Evolutionary conservation across 2,113 vertebrate species (phyloP).

Genomic region (Epinephelus lanceolatus): DNA sequence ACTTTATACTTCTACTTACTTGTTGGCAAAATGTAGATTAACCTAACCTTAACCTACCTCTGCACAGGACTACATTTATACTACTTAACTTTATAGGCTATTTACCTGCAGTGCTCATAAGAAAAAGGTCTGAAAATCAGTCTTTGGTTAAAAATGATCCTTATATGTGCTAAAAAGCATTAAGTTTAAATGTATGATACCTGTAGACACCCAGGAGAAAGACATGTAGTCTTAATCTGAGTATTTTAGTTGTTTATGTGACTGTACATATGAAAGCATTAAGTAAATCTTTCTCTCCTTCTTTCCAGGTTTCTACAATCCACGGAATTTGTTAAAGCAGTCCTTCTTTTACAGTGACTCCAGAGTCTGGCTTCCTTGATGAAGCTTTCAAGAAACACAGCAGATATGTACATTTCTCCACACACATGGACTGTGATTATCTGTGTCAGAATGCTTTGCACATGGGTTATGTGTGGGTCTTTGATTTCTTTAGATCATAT

Average conservation of each 20-base stretch:
- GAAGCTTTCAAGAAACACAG: slow-evolving; percentile 32
- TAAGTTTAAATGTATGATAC: too few species aligned
- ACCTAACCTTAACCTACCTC: too few species aligned
- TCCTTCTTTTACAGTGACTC: slow-evolving; percentile 83
- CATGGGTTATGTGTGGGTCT: neutral
- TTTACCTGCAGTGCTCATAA: too few species aligned
- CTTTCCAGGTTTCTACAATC: slow-evolving; percentile 81
- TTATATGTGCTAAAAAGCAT: too few species aligned
- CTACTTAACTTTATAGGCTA: too few species aligned
- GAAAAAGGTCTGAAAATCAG: too few species aligned
- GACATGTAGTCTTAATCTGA: neutral
- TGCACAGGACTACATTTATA: too few species aligned
- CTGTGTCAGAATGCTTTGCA: neutral
- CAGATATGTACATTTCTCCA: slow-evolving; percentile 5
- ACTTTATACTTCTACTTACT: too few species aligned
- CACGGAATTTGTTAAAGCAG: slow-evolving; percentile 70
- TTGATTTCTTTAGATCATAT: neutral
- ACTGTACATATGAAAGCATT: neutral
- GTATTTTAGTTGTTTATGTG: neutral
- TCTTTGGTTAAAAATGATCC: too few species aligned
- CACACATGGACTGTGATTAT: neutral
- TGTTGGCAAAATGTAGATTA: too few species aligned
- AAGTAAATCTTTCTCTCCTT: slow-evolving; percentile 8
- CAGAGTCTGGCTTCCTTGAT: slow-evolving; percentile 81
- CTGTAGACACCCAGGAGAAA: too few species aligned